A percentile compares a stretch with the other conserved stretches of the same genome.
Conservation (phyloP, 1,140 invertebrate species). For the Pissodes strobi region DNA sequence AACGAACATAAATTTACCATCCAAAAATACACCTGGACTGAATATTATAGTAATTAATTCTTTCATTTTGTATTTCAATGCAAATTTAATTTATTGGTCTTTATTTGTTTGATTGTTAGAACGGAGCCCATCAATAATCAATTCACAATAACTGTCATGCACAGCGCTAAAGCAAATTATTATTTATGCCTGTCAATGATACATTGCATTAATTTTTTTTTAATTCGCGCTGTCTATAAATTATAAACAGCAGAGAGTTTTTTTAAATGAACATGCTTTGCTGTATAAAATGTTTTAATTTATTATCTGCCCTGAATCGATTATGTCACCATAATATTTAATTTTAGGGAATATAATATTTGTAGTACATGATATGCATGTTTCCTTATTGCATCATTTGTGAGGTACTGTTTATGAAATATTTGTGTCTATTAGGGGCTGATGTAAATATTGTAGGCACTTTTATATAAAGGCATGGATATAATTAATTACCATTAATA, state of each 20-base stretch:
- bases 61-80: conserved; percentile 16
- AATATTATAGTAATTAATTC: conserved; percentile 20
- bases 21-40: conserved; percentile 14
- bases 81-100: conserved; percentile 17
- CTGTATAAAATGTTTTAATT: conserved; percentile 18
- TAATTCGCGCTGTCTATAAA: conserved; percentile 24
- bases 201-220: conserved; percentile 27
- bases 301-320: conserved; percentile 20
- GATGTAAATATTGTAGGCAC: no score
- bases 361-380: no score
- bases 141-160: conserved; percentile 28
- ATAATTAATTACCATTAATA: no score
- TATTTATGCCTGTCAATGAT: conserved; percentile 32
- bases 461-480: no score
- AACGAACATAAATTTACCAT: background rate
- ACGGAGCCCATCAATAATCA: conserved; percentile 25
- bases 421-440: no score
- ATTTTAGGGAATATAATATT: no score
- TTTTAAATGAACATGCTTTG: conserved; percentile 22
- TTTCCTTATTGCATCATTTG: no score
- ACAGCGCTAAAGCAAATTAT: conserved; percentile 34
- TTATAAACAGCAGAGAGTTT: conserved; percentile 29
- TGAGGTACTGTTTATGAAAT: no score
- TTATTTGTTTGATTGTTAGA: conserved; percentile 30
- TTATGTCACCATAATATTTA: conserved; percentile 20